Evolutionary conservation across 2,797 vertebrate genomes (phyloP).

Genomic region (Propithecus perrieri): DNA sequence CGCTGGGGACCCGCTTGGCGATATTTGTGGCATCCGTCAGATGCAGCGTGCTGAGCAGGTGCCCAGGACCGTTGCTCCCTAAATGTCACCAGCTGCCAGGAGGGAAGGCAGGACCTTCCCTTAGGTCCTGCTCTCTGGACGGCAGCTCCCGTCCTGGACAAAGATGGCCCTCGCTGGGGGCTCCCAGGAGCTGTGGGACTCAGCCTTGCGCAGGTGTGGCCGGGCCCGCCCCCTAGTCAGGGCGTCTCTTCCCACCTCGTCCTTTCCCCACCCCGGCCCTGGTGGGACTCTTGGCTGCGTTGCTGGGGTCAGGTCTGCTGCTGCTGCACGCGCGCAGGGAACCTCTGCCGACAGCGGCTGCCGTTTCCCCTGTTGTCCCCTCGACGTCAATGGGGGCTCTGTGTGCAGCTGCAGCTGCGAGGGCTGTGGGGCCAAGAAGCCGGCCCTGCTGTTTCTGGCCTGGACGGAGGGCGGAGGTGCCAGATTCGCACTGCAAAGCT

Average conservation of each 20-base stretch:
- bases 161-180: accelerated
- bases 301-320: not conserved
- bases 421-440: not conserved
- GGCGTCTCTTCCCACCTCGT: not conserved
- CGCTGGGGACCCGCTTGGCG: accelerated
- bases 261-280: not conserved
- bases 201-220: accelerated
- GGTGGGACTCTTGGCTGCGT: not conserved
- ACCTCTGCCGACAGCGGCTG: not conserved
- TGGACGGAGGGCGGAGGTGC: not conserved
- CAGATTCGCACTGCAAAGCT: conserved; percentile 40
- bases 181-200: not conserved
- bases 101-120: not conserved
- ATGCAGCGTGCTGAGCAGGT: accelerated
- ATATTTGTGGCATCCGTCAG: accelerated
- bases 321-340: not conserved
- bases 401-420: not conserved
- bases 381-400: not conserved
- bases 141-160: not conserved
- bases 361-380: not conserved
- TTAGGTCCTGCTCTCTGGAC: not conserved
- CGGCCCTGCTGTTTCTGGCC: not conserved
- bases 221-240: accelerated
- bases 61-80: accelerated
- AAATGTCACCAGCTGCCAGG: accelerated